Base-by-base conservation (phyloP, 2,797 vertebrate species). In the Anguilla megastoma region DNA sequence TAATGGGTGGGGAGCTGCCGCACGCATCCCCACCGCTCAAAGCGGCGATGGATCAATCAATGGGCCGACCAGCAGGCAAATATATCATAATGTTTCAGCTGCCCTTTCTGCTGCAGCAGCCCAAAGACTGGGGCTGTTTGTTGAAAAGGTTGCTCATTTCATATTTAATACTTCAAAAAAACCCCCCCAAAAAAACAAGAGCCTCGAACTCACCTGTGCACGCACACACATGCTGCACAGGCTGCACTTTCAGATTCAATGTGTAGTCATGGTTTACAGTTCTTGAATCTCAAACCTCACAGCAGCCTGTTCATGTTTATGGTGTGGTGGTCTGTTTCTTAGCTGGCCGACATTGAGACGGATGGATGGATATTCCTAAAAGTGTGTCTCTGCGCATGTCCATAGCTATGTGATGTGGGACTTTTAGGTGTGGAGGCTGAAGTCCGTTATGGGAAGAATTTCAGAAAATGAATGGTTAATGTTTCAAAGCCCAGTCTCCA, bases 401-500 rank as follows among this genome's bases (percentile, higher is more conserved):
- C 63, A 63, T 45, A 69, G 21, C 69, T 79, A 16, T 50, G 48
- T 79, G 52, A 24, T 50, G 79, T 82, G 12, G 4, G 12, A 54
- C 6, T 74, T 48, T 54, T 33, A 2, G 63, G 10, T 79, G 89
- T 84, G 12, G 71, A 89, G 82, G 74, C 58, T 36, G 12, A 85
- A 56, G 79, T 76, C 24, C 66, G 36, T 63, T 14, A 14, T 24
- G 58, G 56, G 56, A 88, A 90, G 84, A 87, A 90, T 92, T 89
- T 88, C 36, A 89, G 71, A 85, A 87, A 80, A 91, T 86, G 87
- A 87, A 91, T 88, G 56, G 71, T 87, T 89, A 50, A 74, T 90
- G 90, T 90, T 93, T 93, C 91, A 93, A 94, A 95, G 93, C 90
- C 89, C 82, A 33, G 24, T 58, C 76, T 82, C 93, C 89, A 92